Conservation (phyloP, 2,797 vertebrate genomes). For the Rhinogobio ventralis region DNA sequence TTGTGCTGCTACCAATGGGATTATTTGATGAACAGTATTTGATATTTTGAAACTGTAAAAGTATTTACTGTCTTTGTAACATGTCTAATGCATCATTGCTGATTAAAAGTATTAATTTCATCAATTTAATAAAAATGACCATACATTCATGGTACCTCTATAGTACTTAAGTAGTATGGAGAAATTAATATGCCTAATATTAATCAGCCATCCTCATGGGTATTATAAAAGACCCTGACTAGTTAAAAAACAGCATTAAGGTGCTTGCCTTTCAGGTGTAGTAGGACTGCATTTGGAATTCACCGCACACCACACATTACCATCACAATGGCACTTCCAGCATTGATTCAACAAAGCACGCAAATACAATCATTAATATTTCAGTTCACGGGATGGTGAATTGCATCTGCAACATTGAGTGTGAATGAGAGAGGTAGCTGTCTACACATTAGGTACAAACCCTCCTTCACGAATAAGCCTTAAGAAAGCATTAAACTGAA, state of each 20-base stretch:
- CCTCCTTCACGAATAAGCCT: background rate
- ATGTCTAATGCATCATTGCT: background rate
- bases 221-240: background rate
- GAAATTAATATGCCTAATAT: background rate
- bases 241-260: constrained; percentile 24
- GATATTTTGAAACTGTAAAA: no score
- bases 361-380: constrained; percentile 35
- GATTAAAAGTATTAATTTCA: background rate
- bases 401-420: constrained; percentile 21
- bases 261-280: constrained; percentile 4
- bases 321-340: constrained; percentile 11
- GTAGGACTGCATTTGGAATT: constrained; percentile 23
- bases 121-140: background rate
- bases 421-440: background rate
- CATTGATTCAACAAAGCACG: constrained; percentile 20
- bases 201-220: background rate
- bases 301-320: constrained; percentile 18
- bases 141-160: background rate
- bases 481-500: constrained; percentile 20
- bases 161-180: background rate
- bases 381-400: constrained; percentile 31
- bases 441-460: constrained; percentile 8
- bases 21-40: background rate
- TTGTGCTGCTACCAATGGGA: background rate
- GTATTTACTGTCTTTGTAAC: no score